A percentile compares a stretch with the other conserved stretches of the same genome.
Conservation (phyloP, 2,113 vertebrate genomes). For the Gallinago media region DNA sequence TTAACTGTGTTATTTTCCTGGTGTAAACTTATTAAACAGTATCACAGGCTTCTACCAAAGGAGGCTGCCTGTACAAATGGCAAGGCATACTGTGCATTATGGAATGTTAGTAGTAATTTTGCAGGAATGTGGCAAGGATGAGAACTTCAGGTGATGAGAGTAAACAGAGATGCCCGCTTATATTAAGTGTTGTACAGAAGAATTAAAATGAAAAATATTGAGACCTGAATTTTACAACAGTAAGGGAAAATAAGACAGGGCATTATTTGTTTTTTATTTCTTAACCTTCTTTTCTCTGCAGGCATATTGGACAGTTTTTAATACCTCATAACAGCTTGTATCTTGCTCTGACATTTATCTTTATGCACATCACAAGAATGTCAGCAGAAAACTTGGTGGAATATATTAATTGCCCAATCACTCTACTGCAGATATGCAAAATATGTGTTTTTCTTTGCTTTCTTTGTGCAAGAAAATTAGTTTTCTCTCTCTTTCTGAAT, state of each 20-base stretch:
- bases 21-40: too few relatives aligned
- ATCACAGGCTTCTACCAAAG: too few relatives aligned
- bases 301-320: not conserved
- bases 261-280: not conserved
- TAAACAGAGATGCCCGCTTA: not conserved
- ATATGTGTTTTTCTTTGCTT: not conserved
- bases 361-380: not conserved
- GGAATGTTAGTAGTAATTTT: not conserved
- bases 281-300: not conserved
- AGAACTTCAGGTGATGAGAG: not conserved
- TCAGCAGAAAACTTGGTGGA: not conserved
- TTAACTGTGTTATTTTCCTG: too few relatives aligned
- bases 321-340: not conserved
- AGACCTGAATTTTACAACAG: not conserved
- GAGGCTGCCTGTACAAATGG: not conserved
- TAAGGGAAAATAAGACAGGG: not conserved
- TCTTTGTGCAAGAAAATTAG: not conserved
- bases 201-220: not conserved
- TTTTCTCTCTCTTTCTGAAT: not conserved
- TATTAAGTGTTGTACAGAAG: not conserved
- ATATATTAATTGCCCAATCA: not conserved
- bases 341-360: not conserved
- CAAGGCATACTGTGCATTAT: not conserved
- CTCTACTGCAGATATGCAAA: not conserved
- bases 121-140: not conserved